phyloP scores from a whole-genome alignment of 2,888 invertebrate species.

The Nomada fabriciana region DNA sequence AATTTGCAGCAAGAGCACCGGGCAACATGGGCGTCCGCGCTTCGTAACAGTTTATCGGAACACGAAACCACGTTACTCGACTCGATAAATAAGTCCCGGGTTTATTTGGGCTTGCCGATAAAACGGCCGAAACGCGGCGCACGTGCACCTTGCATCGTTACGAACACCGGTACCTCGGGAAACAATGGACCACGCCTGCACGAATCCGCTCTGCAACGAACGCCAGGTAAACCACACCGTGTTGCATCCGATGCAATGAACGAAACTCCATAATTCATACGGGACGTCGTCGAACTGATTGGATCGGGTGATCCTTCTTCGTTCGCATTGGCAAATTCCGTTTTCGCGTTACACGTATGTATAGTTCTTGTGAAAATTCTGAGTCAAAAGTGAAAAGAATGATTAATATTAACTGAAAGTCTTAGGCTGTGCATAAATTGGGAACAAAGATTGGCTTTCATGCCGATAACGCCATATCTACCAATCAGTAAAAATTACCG shows the following conservation, averaged over 20 bases:
- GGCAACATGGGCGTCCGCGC: constrained; percentile 67
- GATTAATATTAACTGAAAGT: not conserved
- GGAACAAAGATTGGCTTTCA: no score
- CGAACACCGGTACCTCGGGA: constrained; percentile 7
- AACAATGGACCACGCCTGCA: constrained; percentile 42
- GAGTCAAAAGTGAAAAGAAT: not conserved
- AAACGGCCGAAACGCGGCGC: constrained; percentile 43
- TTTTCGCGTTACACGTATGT: not conserved
- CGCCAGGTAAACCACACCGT: constrained; percentile 5
- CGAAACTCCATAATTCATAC: constrained; percentile 34
- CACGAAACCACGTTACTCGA: constrained; percentile 68
- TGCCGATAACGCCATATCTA: no score
- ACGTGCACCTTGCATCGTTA: constrained; percentile 50
- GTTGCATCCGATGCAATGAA: constrained; percentile 7
- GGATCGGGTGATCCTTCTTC: not conserved
- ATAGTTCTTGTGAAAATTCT: not conserved
- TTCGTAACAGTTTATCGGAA: constrained; percentile 72
- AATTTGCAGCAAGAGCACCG: not conserved
- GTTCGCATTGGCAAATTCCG: no score
- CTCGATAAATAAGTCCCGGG: constrained; percentile 73
- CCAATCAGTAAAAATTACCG: no score
- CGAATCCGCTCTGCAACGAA: constrained; percentile 9
- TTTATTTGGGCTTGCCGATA: constrained; percentile 68
- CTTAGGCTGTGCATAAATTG: no score
- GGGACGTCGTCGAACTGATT: constrained; percentile 16